phyloP scores from a whole-genome alignment of 2,888 invertebrate species.

The Eupeodes luniger region DNA sequence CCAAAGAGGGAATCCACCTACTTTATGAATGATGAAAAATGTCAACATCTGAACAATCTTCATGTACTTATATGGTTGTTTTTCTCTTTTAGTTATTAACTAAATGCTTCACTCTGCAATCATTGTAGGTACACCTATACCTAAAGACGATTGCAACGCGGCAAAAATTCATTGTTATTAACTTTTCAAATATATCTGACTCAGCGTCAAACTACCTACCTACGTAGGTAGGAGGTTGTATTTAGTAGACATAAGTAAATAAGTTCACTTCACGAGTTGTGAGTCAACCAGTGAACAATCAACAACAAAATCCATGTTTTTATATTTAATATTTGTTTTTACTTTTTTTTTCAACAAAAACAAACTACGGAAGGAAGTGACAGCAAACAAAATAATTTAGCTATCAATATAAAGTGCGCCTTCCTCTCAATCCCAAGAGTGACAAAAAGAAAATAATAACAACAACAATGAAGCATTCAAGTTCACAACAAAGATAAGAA shows the following conservation, averaged over 20 bases:
- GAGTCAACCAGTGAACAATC: background rate
- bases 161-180: constrained; percentile 28
- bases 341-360: constrained; percentile 13
- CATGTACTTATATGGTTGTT: background rate
- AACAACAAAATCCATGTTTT: constrained; percentile 40
- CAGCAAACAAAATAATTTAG: constrained; percentile 18
- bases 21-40: background rate
- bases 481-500: constrained; percentile 13
- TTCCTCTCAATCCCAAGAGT: background rate
- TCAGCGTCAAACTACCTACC: background rate
- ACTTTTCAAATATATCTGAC: constrained; percentile 26
- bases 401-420: constrained; percentile 25
- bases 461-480: background rate
- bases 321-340: constrained; percentile 6
- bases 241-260: background rate
- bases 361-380: constrained; percentile 36
- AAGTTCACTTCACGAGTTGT: constrained; percentile 17
- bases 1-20: too few relatives aligned
- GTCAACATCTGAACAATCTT: background rate
- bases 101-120: background rate
- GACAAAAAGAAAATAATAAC: constrained; percentile 15
- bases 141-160: constrained; percentile 22
- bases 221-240: constrained; percentile 22
- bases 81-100: background rate
- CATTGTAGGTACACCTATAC: background rate